phyloP scores from a whole-genome alignment of 2,888 invertebrate genomes.

The Tetrapedia diversipes region DNA sequence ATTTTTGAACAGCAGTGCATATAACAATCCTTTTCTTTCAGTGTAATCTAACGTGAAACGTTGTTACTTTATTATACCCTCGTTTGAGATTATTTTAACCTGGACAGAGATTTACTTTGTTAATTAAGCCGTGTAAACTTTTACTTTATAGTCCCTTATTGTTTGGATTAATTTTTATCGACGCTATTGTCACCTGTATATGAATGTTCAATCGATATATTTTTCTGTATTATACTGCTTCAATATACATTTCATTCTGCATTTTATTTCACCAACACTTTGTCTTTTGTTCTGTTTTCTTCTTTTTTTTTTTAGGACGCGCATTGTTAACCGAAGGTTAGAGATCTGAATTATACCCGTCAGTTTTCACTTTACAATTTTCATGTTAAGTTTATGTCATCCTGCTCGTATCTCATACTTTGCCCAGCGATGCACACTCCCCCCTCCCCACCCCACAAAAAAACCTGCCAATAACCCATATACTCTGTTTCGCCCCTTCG shows the following conservation, averaged over 20 bases:
- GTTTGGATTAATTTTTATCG: slow-evolving; percentile 14
- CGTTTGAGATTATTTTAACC: slow-evolving; percentile 7
- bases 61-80: background rate
- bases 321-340: background rate
- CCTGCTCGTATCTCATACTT: background rate
- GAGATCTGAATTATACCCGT: background rate
- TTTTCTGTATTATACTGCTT: slow-evolving; percentile 21
- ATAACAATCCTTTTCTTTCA: slow-evolving; percentile 1
- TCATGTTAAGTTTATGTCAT: too few relatives aligned
- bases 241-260: slow-evolving; percentile 32
- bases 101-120: slow-evolving; percentile 34
- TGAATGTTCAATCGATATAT: slow-evolving; percentile 15
- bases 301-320: background rate
- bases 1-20: too few relatives aligned
- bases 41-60: slow-evolving; percentile 5
- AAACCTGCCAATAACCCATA: background rate
- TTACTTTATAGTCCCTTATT: background rate
- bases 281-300: background rate
- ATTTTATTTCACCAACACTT: slow-evolving; percentile 9
- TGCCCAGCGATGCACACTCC: too few relatives aligned
- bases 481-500: too few relatives aligned
- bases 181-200: slow-evolving; percentile 19
- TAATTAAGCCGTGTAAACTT: background rate
- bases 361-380: background rate
- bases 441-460: too few relatives aligned